Base-by-base conservation (phyloP, 2,888 invertebrate species). In the Euclidia mi region DNA sequence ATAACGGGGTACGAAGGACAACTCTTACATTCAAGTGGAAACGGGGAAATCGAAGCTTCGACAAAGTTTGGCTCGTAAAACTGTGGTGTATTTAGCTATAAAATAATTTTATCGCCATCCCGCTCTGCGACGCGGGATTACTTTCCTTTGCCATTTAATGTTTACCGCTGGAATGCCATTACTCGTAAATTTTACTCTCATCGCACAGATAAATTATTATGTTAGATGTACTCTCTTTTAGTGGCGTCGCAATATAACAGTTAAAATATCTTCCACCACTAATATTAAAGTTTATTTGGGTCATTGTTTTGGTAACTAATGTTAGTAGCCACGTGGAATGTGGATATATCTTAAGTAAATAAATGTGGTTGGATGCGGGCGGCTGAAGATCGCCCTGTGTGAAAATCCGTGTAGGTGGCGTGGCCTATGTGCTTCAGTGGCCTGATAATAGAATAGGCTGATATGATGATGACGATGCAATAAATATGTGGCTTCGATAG, bases 71-170 rank as follows among this genome's bases (percentile, higher is more conserved):
- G 28, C 48, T 60, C 71, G 52, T 71, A 61, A 71, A 59, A 52
- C 45, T 38, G 49, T 52, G 52, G 50, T 59, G 63, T 79, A 58
- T 45, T 53, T 56, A 56, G 59, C 65, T 49, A 70, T 71, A 66
- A 71, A 71, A 74, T 62, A 55, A 71, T 71, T 69, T 65, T 71
- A 76, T 63, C 55, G 58, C 49, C 41, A 11, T 50, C 62, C 63
- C 50, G 40, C 50, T 28, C 29, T 31, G 52, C 51, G 49, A 56
- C 48, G 48, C n/a, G 61, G 47, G 65, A 55, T 60, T 63, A 56
- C 64, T 61, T 63, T 71, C 57, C 48, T 41, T 47, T 56, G 35
- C 32, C 38, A 42, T 61, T 61, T 58, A 59, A 66, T 56, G 49
- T 56, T 45, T 62, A 52, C 67, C 71, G 35, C 28, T n/a, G 49